Base-by-base conservation (phyloP, 2,797 vertebrate genomes). In the Alca torda region DNA sequence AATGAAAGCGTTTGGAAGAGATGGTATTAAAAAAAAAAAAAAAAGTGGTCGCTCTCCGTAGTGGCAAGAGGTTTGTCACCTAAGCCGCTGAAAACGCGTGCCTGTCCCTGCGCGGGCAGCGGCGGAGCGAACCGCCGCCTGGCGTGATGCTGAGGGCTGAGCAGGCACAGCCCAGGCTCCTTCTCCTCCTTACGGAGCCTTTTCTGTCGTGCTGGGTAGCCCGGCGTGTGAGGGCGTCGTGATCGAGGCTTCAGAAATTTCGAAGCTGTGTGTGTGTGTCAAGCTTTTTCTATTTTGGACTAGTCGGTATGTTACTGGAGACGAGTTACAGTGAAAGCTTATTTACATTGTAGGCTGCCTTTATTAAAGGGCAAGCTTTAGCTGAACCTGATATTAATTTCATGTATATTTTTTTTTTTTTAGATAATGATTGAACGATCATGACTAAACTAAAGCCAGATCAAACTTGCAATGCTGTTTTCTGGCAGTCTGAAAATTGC, bases 11-110 rank as follows among this genome's bases (percentile, higher is more conserved):
- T 25, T 73, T 9, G n/a, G 5, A 39, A 31, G 53, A 19, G 11
- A 7, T 41, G 5, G 11, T 31, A 11, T n/a, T n/a, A 10, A 41
- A 41, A 41, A 41, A 41, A 41, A 41, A 41, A 41, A 41, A 17
- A 31, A 5, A 8, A 14, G 16, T 2, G 2, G 13, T 45, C 0
- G 14, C 4, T 65, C 11, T 31, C 17, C 8, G 8, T 43, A 7
- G 39, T 10, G 18, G 19, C 4, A 4, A 24, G 76, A n/a, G 81
- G 28, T 51, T 59, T 72, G 16, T 35, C 5, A 4, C 23, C 11
- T 4, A 8, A 13, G 3, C 39, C 5, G 15, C 21, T 37, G 79
- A 16, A 51, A 69, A 30, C 2, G 30, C 43, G 6, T 15, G 48
- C 19, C 10, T 18, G 9, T 35, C 14, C 10, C n/a, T 33, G 67